These are phyloP conservation scores for Meiosimyza decipiens DNA, from an alignment of 2,888 invertebrate species.

Conservation along the genomic window DNA sequence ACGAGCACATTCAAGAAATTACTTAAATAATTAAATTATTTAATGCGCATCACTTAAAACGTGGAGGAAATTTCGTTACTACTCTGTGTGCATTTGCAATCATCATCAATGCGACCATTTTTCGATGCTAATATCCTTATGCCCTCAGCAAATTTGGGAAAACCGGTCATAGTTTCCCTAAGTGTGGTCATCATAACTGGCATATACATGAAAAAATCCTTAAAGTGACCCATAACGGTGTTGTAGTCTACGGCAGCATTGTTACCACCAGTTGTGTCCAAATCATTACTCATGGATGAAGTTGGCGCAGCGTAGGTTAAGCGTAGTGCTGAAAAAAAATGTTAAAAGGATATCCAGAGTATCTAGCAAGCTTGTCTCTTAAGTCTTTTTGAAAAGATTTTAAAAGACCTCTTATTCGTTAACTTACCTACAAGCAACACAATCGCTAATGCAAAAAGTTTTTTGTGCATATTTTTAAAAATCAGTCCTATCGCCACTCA, in stretches of 20 bases:
- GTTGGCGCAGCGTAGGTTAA: conserved; percentile 33
- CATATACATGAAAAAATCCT: conserved; percentile 63
- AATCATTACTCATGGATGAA: background rate
- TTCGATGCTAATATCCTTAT: conserved; percentile 55
- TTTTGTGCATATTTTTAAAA: background rate
- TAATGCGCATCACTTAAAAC: background rate
- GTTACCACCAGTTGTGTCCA: background rate
- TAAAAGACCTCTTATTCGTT: background rate
- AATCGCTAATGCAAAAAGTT: background rate
- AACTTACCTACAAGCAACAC: conserved; percentile 14
- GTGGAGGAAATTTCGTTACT: conserved; percentile 49
- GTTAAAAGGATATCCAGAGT: conserved; percentile 31
- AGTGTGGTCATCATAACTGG: conserved; percentile 63
- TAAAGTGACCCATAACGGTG: conserved; percentile 58
- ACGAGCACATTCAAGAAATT: background rate
- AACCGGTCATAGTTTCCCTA: conserved; percentile 61
- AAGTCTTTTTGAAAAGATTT: background rate
- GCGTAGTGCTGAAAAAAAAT: conserved; percentile 31
- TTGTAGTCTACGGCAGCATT: conserved; percentile 55
- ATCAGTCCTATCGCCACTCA: background rate
- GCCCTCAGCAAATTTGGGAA: conserved; percentile 61
- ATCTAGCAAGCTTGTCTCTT: conserved; percentile 18
- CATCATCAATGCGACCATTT: conserved; percentile 48
- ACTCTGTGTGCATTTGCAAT: conserved; percentile 54
- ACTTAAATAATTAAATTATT: background rate